phyloP scores from a whole-genome alignment of 2,113 vertebrate species.

The Cyprinodon brontotheroides region DNA sequence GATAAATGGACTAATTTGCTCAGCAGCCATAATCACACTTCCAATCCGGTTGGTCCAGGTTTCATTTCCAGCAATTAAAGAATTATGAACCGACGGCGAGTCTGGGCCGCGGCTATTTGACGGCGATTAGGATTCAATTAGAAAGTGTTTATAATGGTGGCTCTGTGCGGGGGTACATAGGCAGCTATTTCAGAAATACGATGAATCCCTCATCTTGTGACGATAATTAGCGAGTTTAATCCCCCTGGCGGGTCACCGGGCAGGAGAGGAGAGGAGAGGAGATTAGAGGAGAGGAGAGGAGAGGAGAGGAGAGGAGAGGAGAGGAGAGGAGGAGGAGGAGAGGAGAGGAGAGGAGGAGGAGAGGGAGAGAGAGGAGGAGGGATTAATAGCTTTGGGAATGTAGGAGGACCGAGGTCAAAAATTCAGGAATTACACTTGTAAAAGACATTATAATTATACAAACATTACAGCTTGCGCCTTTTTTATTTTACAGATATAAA shows the following conservation, averaged over 20 bases:
- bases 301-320: constrained; percentile 60
- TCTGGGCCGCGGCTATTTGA: constrained; percentile 91
- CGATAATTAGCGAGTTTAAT: constrained; percentile 91
- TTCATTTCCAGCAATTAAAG: constrained; percentile 85
- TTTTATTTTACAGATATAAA: not conserved
- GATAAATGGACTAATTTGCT: constrained; percentile 30
- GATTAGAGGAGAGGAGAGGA: constrained; percentile 53
- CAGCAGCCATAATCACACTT: constrained; percentile 45
- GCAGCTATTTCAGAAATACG: constrained; percentile 98
- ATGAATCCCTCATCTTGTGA: constrained; percentile 99
- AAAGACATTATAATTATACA: not conserved
- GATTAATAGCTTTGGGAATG: constrained; percentile 18
- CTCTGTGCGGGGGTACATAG: constrained; percentile 92
- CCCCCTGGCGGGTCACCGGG: constrained; percentile 81
- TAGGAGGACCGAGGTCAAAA: constrained; percentile 24
- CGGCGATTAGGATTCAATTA: constrained; percentile 99
- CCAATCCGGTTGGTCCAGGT: constrained; percentile 58
- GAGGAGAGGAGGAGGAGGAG: constrained; percentile 57
- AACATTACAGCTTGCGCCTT: not conserved
- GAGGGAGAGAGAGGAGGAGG: constrained; percentile 51
- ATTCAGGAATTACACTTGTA: not conserved
- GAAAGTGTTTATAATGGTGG: constrained; percentile 93
- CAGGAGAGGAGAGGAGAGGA: constrained; percentile 22
- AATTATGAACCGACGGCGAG: constrained; percentile 90
- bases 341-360: constrained; percentile 42